Base-by-base conservation (phyloP, 2,113 vertebrate genomes). In the Camelus bactrianus region DNA sequence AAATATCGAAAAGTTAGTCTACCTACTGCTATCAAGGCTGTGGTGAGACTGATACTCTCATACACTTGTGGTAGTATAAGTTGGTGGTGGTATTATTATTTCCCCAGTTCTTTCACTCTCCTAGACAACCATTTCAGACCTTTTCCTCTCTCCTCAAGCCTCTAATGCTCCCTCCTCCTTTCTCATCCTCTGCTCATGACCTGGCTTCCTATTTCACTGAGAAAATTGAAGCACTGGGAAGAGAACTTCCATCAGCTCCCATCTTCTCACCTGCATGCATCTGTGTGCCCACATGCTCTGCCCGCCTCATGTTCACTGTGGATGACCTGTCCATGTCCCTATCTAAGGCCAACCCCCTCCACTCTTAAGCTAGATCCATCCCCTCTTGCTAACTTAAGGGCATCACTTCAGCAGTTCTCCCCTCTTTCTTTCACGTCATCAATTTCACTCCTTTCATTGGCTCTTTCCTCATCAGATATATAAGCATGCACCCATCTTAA, bases 1-100 rank as follows among this genome's bases (percentile, higher is more conserved):
- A 94, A 92, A 90, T 87, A 91, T 26, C 92, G 38, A 94, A 92
- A 93, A 79, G 89, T 67, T 50, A 77, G 32, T 89, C 17, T 91
- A 65, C 32, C 20, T 4, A 30, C 16, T 93, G 26, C 77, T 81
- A 14, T 67, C 3, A 26, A 93, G 52, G 38, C 75, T 91, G 22
- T 77, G 70, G 69, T 65, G 62, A 86, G 50, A 77, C 67, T 35
- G 26, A 73, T 69, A 67, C 17, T 17, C 4, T 52, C 54, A 67
- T 92, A 76, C 14, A 54, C 22, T 95, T 91, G 42, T 72, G 20
- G 30, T 67, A 50, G 24, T 92, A 0, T 89, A 65, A 95, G 17
- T 73, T 95, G 28, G 38, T 72, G 24, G 83, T 35, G 50, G 17
- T 85, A 56, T 92, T 65, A 17, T 58, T 58, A 72, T 91, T 93